Base-by-base conservation (phyloP, 2,113 vertebrate species). In the Rhynchopsitta pachyrhyncha region DNA sequence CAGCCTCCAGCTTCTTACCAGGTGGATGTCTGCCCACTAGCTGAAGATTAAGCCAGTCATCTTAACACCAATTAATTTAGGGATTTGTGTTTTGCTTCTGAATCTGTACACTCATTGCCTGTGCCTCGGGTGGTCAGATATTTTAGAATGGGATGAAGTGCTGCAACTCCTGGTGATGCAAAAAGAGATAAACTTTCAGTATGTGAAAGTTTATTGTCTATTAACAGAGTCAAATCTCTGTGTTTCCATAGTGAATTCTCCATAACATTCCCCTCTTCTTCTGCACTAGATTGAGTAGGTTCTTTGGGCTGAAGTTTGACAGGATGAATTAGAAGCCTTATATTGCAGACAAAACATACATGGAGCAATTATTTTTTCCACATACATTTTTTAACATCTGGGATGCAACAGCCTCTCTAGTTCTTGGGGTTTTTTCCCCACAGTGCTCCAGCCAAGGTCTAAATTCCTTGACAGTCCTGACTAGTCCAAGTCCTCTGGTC, bases 81-180 rank as follows among this genome's bases (percentile, higher is more conserved):
- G 3, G 44, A 69, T 71, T 85, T 86, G 13, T 66, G 25, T n/a
- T 80, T 85, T 24, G 35, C 74, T 88, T 60, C 66, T 4, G 11
- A 81, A 67, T 70, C 41, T 0, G 0, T 62, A n/a, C 0, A 0
- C 68, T 85, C 0, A 0, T 44, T 94, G 46, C 29, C 63, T 70
- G 7, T 89, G 76, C 29, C 31, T 79, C 42, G 27, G 20, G 25
- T 75, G 20, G 35, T 84, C 74, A 50, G 73, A 25, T 53, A 9
- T 74, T 82, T 18, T 85, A 73, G 80, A 73, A 66, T 41, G 39
- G 67, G 11, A 41, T 67, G 55, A 70, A 67, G 25, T 0, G 0
- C 69, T 83, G 2, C 68, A 46, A 53, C 41, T 92, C 19, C 66
- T 87, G 69, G 13, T 1, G 3, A 84, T 23, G 25, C 28, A 63